A percentile compares a stretch with the other conserved stretches of the same genome.
phyloP scores from a whole-genome alignment of 2,888 invertebrate genomes.

The Syritta pipiens region DNA sequence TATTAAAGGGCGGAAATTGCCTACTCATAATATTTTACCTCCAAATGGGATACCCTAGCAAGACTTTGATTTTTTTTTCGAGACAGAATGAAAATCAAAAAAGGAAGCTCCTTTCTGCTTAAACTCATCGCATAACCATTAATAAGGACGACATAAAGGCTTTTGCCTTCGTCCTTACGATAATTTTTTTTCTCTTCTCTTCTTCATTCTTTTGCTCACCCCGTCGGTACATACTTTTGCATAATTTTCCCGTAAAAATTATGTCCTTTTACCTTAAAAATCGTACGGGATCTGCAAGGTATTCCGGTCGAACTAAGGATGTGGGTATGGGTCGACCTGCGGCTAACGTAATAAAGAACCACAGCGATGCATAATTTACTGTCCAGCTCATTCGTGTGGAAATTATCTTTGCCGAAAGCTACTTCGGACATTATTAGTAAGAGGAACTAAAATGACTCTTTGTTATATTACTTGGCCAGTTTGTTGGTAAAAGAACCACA shows the following conservation, averaged over 20 bases:
- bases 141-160: conserved; percentile 49
- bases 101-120: conserved; percentile 19
- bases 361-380: conserved; percentile 57
- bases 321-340: conserved; percentile 22
- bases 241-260: conserved; percentile 54
- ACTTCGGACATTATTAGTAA: too few species aligned
- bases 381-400: conserved; percentile 31
- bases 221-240: conserved; percentile 31
- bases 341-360: conserved; percentile 42
- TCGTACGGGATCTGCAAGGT: conserved; percentile 18
- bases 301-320: conserved; percentile 10
- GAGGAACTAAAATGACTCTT: too few species aligned
- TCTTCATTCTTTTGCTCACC: background rate
- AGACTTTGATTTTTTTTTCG: background rate
- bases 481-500: too few species aligned
- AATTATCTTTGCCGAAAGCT: too few species aligned
- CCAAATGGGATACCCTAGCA: conserved; percentile 16
- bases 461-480: too few species aligned
- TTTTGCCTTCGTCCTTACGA: conserved; percentile 1
- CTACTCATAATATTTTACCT: conserved; percentile 61
- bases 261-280: conserved; percentile 45
- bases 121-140: conserved; percentile 58
- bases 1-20: conserved; percentile 49
- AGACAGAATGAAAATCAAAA: background rate
- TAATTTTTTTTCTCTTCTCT: background rate